A percentile compares a stretch with the other conserved stretches of the same genome.
These are phyloP conservation scores for Cuculus canorus DNA, from an alignment of 2,797 vertebrate genomes.

Conservation along the genomic window DNA sequence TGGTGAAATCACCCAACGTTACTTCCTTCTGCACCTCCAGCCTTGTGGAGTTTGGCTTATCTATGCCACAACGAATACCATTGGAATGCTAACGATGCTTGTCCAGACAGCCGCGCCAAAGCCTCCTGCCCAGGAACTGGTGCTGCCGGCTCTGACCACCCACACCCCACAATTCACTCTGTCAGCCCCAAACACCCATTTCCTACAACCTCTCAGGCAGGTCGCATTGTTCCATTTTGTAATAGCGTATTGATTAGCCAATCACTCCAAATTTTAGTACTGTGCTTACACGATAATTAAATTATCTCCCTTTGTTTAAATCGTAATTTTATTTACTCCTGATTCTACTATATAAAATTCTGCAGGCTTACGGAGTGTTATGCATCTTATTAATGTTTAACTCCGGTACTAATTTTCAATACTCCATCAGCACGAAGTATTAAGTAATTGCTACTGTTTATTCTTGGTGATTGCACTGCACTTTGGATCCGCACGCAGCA, in stretches of 20 bases:
- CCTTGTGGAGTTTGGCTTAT: background rate
- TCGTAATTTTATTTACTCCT: slow-evolving; percentile 76
- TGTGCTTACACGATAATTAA: slow-evolving; percentile 73
- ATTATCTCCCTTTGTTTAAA: slow-evolving; percentile 77
- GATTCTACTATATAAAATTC: slow-evolving; percentile 49
- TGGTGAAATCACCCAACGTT: accelerated
- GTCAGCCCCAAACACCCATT: background rate
- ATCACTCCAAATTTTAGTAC: slow-evolving; percentile 74
- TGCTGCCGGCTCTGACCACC: background rate
- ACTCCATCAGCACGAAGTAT: slow-evolving; percentile 24
- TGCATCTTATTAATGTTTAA: background rate
- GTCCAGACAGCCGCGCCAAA: background rate
- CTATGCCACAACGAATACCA: background rate
- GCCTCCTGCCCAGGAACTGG: background rate
- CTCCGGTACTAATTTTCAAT: slow-evolving; percentile 28
- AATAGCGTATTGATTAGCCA: slow-evolving; percentile 54
- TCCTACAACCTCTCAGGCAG: background rate
- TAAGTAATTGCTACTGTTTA: slow-evolving; percentile 31
- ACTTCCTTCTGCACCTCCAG: background rate
- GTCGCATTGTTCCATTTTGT: background rate
- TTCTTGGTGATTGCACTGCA: background rate
- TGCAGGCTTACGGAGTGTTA: background rate
- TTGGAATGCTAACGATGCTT: accelerated
- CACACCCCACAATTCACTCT: background rate
- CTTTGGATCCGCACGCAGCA: accelerated